A percentile compares a stretch with the other conserved stretches of the same genome.
phyloP scores from a whole-genome alignment of 2,113 vertebrate species.

The Colossoma macropomum region DNA sequence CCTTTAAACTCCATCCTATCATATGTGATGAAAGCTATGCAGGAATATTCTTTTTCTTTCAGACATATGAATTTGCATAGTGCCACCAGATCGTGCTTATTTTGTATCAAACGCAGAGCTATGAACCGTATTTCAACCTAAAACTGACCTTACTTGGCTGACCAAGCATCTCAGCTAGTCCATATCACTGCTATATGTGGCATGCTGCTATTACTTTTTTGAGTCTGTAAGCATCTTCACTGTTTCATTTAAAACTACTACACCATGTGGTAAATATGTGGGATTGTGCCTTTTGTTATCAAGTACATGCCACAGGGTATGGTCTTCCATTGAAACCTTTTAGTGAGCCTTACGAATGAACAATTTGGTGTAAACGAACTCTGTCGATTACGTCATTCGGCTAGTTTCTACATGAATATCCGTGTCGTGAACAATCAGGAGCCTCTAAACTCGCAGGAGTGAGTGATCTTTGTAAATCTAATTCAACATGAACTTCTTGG shows the following conservation, averaged over 20 bases:
- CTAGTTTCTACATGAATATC: slow-evolving; percentile 20
- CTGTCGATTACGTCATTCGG: background rate
- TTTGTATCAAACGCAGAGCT: slow-evolving; percentile 8
- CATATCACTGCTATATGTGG: slow-evolving; percentile 49
- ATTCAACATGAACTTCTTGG: slow-evolving; percentile 1
- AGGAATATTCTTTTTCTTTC: slow-evolving; percentile 41
- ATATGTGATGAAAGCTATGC: slow-evolving; percentile 54
- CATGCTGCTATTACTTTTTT: slow-evolving; percentile 56
- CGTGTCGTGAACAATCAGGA: slow-evolving; percentile 46
- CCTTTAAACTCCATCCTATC: slow-evolving; percentile 56
- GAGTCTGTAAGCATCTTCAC: slow-evolving; percentile 47
- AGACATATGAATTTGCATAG: slow-evolving; percentile 28
- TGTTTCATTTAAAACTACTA: slow-evolving; percentile 36
- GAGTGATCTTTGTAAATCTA: slow-evolving; percentile 32
- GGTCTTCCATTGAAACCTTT: slow-evolving; percentile 56
- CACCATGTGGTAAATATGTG: slow-evolving; percentile 48
- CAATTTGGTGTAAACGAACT: slow-evolving; percentile 45
- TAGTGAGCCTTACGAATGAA: slow-evolving; percentile 57
- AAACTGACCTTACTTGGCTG: slow-evolving; percentile 24
- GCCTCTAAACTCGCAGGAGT: slow-evolving; percentile 5
- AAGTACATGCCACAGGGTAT: slow-evolving; percentile 58
- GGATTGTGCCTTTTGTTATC: slow-evolving; percentile 59
- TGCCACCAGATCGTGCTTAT: slow-evolving; percentile 23
- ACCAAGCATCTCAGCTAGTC: slow-evolving; percentile 37
- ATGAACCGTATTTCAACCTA: slow-evolving; percentile 3